Evolutionary conservation across 2,113 vertebrate genomes (phyloP).

Genomic region (Bombycilla garrulus): DNA sequence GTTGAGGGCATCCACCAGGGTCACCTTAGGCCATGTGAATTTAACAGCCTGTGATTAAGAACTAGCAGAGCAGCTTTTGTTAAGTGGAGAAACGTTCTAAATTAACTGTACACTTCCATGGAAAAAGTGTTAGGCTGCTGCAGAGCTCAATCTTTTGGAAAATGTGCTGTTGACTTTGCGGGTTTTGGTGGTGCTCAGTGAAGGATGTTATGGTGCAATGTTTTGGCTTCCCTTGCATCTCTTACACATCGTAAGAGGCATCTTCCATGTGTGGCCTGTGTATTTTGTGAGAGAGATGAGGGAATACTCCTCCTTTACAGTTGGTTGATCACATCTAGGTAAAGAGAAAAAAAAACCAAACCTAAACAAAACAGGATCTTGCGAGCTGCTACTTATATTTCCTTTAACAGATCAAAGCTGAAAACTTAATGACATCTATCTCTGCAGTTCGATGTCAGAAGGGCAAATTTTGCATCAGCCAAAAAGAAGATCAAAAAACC

Average conservation of each 20-base stretch:
- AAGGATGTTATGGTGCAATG: background rate
- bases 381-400: slow-evolving; percentile 24
- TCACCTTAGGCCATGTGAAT: slow-evolving; percentile 55
- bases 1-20: slow-evolving; percentile 46
- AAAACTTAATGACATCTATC: slow-evolving; percentile 24
- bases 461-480: slow-evolving; percentile 7
- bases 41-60: slow-evolving; percentile 33
- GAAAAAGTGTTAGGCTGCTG: background rate
- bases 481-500: background rate
- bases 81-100: background rate
- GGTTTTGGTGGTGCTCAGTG: background rate
- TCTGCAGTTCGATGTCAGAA: slow-evolving; percentile 30
- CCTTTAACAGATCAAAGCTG: slow-evolving; percentile 34
- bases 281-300: background rate
- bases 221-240: background rate
- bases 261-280: background rate
- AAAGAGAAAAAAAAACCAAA: background rate
- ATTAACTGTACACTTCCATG: background rate
- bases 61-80: slow-evolving; percentile 18
- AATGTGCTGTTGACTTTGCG: background rate
- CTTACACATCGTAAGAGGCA: background rate
- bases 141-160: background rate
- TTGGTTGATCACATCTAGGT: background rate
- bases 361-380: background rate
- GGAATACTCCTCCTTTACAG: background rate